Conservation (phyloP, 2,797 vertebrate species). For the Masticophis lateralis region DNA sequence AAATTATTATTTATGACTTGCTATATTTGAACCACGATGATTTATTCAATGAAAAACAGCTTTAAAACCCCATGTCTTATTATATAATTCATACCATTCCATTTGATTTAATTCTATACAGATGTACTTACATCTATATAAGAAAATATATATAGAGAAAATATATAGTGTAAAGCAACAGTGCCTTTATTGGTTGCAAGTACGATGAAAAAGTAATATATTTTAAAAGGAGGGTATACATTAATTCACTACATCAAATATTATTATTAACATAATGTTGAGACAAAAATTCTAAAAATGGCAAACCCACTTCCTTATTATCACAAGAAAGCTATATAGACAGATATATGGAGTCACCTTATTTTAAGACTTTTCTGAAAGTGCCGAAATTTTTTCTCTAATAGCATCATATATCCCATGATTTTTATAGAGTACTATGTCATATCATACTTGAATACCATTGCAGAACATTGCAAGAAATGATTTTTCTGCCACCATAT, state of each 20-base stretch:
- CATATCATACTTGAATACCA: accelerated
- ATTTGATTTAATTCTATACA: background rate
- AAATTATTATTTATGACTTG: background rate
- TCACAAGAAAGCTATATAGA: background rate
- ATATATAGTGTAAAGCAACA: background rate
- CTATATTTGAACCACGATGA: background rate
- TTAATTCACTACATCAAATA: background rate
- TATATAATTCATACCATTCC: background rate
- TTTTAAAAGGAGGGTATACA: background rate
- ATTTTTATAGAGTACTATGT: background rate
- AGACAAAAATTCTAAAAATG: background rate
- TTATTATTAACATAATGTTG: background rate
- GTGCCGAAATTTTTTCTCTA: background rate
- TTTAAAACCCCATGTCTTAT: background rate
- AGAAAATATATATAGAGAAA: background rate
- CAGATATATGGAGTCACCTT: background rate
- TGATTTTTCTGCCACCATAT: background rate
- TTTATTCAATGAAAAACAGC: background rate
- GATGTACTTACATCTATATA: background rate
- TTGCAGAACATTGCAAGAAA: background rate
- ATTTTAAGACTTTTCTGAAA: background rate
- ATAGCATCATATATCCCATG: background rate
- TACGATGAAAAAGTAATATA: background rate
- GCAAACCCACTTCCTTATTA: background rate
- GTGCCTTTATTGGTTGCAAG: background rate